A percentile compares a stretch with the other conserved stretches of the same genome.
Conservation (phyloP, 2,888 invertebrate genomes). For the Brenthis ino region DNA sequence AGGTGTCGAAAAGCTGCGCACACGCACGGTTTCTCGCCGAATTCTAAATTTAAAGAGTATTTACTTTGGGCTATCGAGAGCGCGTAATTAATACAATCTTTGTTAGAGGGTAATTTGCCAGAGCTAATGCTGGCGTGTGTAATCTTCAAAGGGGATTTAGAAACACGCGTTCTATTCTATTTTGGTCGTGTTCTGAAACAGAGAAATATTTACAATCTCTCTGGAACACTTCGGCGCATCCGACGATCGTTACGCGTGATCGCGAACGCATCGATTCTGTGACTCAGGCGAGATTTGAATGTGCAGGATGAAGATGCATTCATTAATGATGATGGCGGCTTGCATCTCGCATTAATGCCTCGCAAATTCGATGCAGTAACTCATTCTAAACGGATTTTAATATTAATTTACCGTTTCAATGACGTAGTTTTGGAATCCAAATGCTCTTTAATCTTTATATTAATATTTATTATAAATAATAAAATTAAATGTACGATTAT, state of each 20-base stretch:
- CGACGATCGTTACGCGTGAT: slow-evolving; percentile 78
- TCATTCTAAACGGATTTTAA: slow-evolving; percentile 31
- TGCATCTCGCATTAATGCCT: slow-evolving; percentile 50
- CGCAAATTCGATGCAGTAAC: slow-evolving; percentile 37
- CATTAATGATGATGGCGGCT: slow-evolving; percentile 61
- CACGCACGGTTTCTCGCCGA: slow-evolving; percentile 60
- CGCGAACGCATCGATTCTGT: slow-evolving; percentile 76
- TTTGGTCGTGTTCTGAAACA: slow-evolving; percentile 80
- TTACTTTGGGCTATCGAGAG: slow-evolving; percentile 78
- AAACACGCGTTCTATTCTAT: slow-evolving; percentile 82
- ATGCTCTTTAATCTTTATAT: slow-evolving; percentile 3
- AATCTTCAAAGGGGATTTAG: slow-evolving; percentile 83
- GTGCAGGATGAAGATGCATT: slow-evolving; percentile 64
- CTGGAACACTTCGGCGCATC: slow-evolving; percentile 81
- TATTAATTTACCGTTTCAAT: slow-evolving; percentile 28
- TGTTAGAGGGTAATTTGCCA: slow-evolving; percentile 83
- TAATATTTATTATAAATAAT: slow-evolving; percentile 23
- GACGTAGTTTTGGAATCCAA: slow-evolving; percentile 18
- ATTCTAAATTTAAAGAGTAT: slow-evolving; percentile 78
- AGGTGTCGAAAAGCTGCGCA: slow-evolving; percentile 62
- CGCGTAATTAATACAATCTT: slow-evolving; percentile 83
- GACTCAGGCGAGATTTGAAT: slow-evolving; percentile 72
- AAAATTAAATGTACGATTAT: slow-evolving; percentile 7
- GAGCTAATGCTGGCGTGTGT: slow-evolving; percentile 81
- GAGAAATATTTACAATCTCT: slow-evolving; percentile 82